Evolutionary conservation across 2,888 invertebrate species (phyloP), one percentile per base, ranked within the genome.

Genomic region (Leucoptera coffeella): DNA sequence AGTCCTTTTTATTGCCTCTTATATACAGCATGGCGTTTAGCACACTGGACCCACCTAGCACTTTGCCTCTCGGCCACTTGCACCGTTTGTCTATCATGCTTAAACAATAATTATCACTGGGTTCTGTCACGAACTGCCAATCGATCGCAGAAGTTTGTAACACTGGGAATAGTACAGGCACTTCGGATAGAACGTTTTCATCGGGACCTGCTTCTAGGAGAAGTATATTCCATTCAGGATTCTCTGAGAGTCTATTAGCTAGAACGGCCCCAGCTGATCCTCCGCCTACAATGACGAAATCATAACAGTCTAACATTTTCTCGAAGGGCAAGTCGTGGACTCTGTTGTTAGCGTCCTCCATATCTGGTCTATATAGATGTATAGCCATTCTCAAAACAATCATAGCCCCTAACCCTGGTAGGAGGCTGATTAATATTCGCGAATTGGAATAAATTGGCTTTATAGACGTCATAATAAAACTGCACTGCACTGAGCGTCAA

Each of bases 21-120:
- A 91, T 71, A 42, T 92, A 92, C 30, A 89, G 67, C 92, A 94
- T 92, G 11, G 90, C 92, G 48, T 93, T 93, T 3, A 92, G 57
- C 2, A 84, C 83, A 41, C 89, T 88, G 9, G 82, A 82, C 0
- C 93, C 93, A 12, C 83, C 83, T 12, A 88, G 60, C 4, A 83
- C 81, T 60, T 83, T 85, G 1, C 84, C 90, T 14, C 90, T 73
- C 1, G 86, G 86, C 85, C 85, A 86, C 36, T 77, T 78, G 40
- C 85, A 85, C 27, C 65, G 57, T 5, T 60, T 65, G 21, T 77
- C 73, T 20, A 74, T 56, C 80, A 84, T 82, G 15, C 75, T 77
- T 37, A 80, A 60, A 40, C 88, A 88, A 36, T 79, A 85, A 6
- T 55, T 52, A 13, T 74, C 61, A 22, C 82, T 81, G 0, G 82